Evolutionary conservation across 2,113 vertebrate species (phyloP), one percentile per base, ranked within the genome.

Genomic region (Zingel zingel): DNA sequence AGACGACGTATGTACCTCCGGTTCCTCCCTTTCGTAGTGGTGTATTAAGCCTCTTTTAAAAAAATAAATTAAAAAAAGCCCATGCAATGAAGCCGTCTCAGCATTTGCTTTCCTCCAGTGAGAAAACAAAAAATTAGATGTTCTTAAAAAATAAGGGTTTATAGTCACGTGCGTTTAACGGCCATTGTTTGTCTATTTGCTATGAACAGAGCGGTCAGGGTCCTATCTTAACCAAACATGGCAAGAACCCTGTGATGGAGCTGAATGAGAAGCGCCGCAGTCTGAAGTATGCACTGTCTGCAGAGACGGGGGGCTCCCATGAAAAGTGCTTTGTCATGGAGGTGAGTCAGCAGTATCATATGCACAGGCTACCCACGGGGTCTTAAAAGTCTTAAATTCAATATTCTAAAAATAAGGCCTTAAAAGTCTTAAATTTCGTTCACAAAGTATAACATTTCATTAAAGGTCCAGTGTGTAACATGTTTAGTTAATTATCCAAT

Each of bases 221-320:
- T 77, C 98, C 97, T 45, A 98, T 99, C 81, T 92, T 99, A 83
- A 99, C 98, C 0, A 99, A 98, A 84, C 97, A 99, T 4, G 98
- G 98, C 2, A 99, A 99, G 93, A 99, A 99, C 74, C 98, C 98
- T 0, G 97, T 99, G 63, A 99, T 99, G 98, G 98, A 99, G 87
- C 95, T 99, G 2, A 99, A 99, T 0, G 98, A 99, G 91, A 98
- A 98, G 79, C 94, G 98, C 0, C 96, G 98, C 0, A 98, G 98
- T 36, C 96, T 99, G 27, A 99, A 98, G 69, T 99, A 99, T 0
- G 98, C 99, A 74, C 95, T 99, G 19, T 96, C 98, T 19, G 97
- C 97, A 0, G 98, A 99, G 83, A 98, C 97, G 0, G 98, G 98
- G 0, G 96, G 97, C 33, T 98, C 97, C 84, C 98, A 99, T 3